These are phyloP conservation scores for Neomicropteryx cornuta DNA, from an alignment of 1,140 invertebrate species.

Conservation along the genomic window DNA sequence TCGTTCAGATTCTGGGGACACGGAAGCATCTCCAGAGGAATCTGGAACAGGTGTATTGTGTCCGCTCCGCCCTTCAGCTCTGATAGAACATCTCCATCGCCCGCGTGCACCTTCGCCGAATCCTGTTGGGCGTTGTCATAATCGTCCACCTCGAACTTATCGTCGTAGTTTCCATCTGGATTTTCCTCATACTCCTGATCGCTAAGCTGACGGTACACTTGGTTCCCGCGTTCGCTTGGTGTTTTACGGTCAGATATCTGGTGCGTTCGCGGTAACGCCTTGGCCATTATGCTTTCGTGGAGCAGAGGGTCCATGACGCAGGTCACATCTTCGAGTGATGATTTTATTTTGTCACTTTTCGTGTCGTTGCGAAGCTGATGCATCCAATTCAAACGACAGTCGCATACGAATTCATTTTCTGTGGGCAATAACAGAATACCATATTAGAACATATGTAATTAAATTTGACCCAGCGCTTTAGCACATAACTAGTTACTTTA, in stretches of 20 bases:
- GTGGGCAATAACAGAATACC: conserved; percentile 28
- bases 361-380: conserved; percentile 61
- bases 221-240: no score
- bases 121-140: conserved; percentile 27
- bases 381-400: conserved; percentile 68
- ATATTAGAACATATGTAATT: conserved; percentile 1
- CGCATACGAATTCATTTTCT: conserved; percentile 70
- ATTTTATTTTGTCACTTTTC: conserved; percentile 51
- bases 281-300: no score
- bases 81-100: no score
- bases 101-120: conserved; percentile 25
- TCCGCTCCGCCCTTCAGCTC: no score
- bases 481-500: no score
- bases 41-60: conserved; percentile 42
- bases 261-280: no score
- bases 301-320: conserved; percentile 49
- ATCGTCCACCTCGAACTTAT: conserved; percentile 23
- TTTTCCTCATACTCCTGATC: conserved; percentile 22
- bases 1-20: conserved; percentile 51
- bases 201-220: no score
- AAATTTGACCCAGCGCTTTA: no score
- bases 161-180: conserved; percentile 17
- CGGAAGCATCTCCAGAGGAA: conserved; percentile 51
- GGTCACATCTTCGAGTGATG: conserved; percentile 51
- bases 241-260: no score